Evolutionary conservation across 2,888 invertebrate genomes (phyloP), one percentile per base, ranked within the genome.

Genomic region (Cheilosia soror): DNA sequence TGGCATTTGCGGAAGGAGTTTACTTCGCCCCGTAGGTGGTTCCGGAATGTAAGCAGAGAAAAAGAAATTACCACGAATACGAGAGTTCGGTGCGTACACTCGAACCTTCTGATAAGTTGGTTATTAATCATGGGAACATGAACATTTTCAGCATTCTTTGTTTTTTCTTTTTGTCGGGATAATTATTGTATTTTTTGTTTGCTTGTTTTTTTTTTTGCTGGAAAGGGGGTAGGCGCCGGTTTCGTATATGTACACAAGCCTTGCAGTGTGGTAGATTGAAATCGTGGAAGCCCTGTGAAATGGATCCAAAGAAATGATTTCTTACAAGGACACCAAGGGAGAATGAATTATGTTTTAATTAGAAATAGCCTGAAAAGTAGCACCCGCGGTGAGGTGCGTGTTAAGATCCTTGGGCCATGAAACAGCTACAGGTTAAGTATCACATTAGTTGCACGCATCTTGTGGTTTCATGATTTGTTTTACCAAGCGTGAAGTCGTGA

Each of bases 311-410:
- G 72, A 79, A 79, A 81, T 85, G 76, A 85, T 85, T 80, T 85
- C 81, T 85, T 81, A 81, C 81, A 37, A 77, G 85, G 84, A 80
- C 69, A 69, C 44, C 62, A 25, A 44, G 72, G 71, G 75, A 7
- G 81, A 85, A 85, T 80, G 85, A 85, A 85, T 85, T 81, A 85
- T 85, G 85, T 85, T 85, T 85, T 85, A 85, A 85, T 85, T 85
- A 85, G 85, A 72, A 85, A 76, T 76, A 76, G 71, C 76, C 72
- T 76, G 71, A 66, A 85, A 81, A 76, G 81, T 81, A 72, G 71
- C 81, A 77, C 76, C 81, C 85, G 76, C 57, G 25, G 85, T 58
- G 81, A 81, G 55, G 76, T 85, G 76, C 68, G 85, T 85, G 85
- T 72, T 72, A 49, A 51, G 72, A 72, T 81, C 75, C 81, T 63